phyloP scores from a whole-genome alignment of 2,888 invertebrate genomes.

The Phragmatobia fuliginosa region DNA sequence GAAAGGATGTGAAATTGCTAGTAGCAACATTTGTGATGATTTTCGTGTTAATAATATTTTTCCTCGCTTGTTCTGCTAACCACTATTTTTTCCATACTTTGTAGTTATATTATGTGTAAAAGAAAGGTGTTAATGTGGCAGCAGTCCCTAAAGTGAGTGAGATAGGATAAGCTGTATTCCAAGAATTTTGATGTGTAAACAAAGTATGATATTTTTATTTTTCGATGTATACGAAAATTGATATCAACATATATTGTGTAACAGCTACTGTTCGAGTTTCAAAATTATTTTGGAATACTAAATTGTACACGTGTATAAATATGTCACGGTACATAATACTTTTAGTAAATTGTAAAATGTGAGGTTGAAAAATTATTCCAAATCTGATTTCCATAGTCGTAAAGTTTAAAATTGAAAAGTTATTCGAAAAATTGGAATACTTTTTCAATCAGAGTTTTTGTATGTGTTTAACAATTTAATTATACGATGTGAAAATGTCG shows the following conservation, averaged over 20 bases:
- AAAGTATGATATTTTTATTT: constrained; percentile 35
- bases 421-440: constrained; percentile 6
- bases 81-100: constrained; percentile 29
- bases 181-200: constrained; percentile 23
- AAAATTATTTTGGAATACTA: constrained; percentile 26
- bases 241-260: constrained; percentile 18
- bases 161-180: constrained; percentile 36
- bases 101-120: constrained; percentile 27
- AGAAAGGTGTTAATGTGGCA: constrained; percentile 30
- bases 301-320: constrained; percentile 33
- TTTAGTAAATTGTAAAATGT: constrained; percentile 32
- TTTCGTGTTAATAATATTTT: constrained; percentile 35
- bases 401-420: constrained; percentile 15
- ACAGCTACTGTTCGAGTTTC: constrained; percentile 16
- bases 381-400: constrained; percentile 53
- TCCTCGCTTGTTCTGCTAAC: constrained; percentile 29
- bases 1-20: constrained; percentile 51
- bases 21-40: constrained; percentile 46
- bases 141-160: constrained; percentile 47
- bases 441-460: constrained; percentile 39
- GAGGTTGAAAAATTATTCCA: constrained; percentile 29
- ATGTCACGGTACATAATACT: constrained; percentile 8
- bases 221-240: constrained; percentile 37
- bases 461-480: constrained; percentile 20
- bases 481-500: constrained; percentile 17